Base-by-base conservation (phyloP, 1,140 invertebrate genomes). In the Drosophila seguyi region DNA sequence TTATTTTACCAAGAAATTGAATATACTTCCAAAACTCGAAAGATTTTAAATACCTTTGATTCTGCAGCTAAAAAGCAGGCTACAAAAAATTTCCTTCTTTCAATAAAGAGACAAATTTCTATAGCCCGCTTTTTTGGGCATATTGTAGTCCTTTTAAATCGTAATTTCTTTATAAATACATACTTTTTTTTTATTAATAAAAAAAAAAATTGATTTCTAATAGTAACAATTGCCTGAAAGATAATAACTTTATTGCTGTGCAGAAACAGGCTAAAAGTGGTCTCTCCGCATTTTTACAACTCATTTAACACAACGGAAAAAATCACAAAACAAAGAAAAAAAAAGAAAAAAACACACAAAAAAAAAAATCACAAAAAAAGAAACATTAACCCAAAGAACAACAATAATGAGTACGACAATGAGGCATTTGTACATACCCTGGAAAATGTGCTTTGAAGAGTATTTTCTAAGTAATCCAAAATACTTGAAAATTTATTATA, bases 241-340 rank as follows among this genome's bases (percentile, higher is more conserved):
- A 22, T 38, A 22, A 22, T 25, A 11, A 38, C 36, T 38, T n/a
- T 38, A 18, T 16, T 38, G 11, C 50, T 7, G 5, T 27, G 48
- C 18, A n/a, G 34, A n/a, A 41, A 29, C 18, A 41, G n/a, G 2
- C 27, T 18, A n/a, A 25, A 48, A 75, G 65, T 78, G 58, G 62
- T 68, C 65, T 79, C 78, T 69, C 67, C 65, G 78, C 61, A 74
- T 86, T 86, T 87, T 83, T 82, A 87, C 83, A 86, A 86, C 83
- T 86, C 83, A 86, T 86, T 86, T 86, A 86, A 86, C 83, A 86
- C 53, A 27, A 38, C 10, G 4, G 10, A 16, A 56, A 25, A 25
- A 14, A 47, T 18, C 18, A 48, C 20, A 72, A 13, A 38, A 42
- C n/a, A 38, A 20, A 20, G 1, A 8, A 10, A 27, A 18, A 13